A percentile compares a stretch with the other conserved stretches of the same genome.
Conservation (phyloP, 2,797 vertebrate genomes). For the Dermochelys coriacea region DNA sequence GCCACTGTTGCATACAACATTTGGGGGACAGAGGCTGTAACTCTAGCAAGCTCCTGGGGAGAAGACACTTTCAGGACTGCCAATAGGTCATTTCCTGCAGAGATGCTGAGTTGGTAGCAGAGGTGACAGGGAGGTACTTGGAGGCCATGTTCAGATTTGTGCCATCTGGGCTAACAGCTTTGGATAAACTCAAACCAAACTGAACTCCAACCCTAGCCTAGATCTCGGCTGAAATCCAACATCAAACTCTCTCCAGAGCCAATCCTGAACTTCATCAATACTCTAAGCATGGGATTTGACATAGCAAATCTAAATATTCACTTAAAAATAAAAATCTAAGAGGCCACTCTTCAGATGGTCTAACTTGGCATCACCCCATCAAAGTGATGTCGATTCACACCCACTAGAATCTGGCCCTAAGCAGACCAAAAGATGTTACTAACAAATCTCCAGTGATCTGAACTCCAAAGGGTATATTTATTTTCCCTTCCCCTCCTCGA, state of each 20-base stretch:
- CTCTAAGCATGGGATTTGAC: background rate
- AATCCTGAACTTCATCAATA: background rate
- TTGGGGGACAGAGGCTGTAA: background rate
- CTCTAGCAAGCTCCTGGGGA: background rate
- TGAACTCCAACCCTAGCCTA: accelerated
- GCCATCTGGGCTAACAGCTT: slow-evolving; percentile 9
- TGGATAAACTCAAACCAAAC: accelerated
- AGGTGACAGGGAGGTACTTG: background rate
- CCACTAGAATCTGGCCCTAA: background rate
- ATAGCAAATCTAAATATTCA: background rate
- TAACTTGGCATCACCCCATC: background rate
- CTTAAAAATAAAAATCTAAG: background rate
- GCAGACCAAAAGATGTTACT: no score
- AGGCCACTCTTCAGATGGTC: background rate
- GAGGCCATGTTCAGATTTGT: background rate
- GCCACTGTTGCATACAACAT: background rate
- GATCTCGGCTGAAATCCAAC: background rate
- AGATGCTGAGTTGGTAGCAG: background rate
- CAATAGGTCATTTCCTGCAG: background rate
- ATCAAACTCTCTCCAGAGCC: accelerated
- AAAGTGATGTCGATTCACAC: background rate
- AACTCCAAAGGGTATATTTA: background rate
- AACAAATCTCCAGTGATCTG: no score
- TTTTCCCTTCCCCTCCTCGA: background rate
- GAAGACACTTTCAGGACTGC: background rate